Percentiles rank a stretch among this genome's conserved stretches.
Evolutionary conservation across 2,888 invertebrate genomes (phyloP).

Genomic region (Protodeltote pygarga): DNA sequence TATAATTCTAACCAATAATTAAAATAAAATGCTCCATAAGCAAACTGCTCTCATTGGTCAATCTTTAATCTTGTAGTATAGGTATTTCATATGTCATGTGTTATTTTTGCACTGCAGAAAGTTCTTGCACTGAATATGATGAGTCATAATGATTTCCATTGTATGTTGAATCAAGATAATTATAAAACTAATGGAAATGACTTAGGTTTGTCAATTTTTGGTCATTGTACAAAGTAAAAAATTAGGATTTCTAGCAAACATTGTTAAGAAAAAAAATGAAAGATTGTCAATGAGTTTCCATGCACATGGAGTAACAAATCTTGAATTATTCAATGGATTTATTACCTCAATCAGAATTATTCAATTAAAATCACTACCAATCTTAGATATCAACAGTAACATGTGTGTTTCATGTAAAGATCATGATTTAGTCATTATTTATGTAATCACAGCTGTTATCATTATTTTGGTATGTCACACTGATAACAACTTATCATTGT

Average conservation of each 20-base stretch:
- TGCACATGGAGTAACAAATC: too few relatives aligned
- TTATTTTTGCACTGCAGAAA: conserved; percentile 5
- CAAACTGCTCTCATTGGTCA: conserved; percentile 8
- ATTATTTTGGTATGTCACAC: conserved; percentile 12
- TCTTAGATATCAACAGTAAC: not conserved
- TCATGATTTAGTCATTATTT: conserved; percentile 26
- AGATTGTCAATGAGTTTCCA: too few relatives aligned
- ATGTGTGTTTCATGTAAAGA: not conserved
- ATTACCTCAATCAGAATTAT: too few relatives aligned
- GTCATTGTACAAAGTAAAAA: too few relatives aligned
- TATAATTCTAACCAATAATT: conserved; percentile 7
- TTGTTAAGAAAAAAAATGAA: too few relatives aligned
- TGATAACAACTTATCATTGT: conserved; percentile 23
- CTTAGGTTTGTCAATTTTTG: too few relatives aligned
- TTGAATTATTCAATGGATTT: too few relatives aligned
- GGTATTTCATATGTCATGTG: conserved; percentile 9
- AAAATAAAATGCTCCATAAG: conserved; percentile 3
- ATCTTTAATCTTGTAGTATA: not conserved
- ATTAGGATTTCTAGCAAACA: too few relatives aligned
- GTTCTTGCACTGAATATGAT: not conserved
- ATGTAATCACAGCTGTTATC: conserved; percentile 38
- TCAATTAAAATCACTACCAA: too few relatives aligned
- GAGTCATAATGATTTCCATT: too few relatives aligned
- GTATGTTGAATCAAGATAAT: too few relatives aligned
- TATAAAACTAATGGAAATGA: not conserved